Conservation (phyloP, 2,113 vertebrate genomes). For the Patagioenas fasciata region DNA sequence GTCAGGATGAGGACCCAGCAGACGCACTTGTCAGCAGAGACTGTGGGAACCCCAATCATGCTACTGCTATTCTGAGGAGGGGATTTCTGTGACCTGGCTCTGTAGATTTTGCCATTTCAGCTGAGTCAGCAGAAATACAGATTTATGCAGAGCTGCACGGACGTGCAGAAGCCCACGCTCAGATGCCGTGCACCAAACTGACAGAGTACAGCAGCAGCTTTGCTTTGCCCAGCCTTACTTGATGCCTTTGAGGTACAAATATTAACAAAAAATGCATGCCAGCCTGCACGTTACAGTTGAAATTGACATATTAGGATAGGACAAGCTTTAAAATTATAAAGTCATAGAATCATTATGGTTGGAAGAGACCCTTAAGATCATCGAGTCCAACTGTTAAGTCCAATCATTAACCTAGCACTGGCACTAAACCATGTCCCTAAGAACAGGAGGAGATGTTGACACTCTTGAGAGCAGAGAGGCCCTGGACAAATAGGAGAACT, state of each 20-base stretch:
- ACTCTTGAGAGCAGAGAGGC: too few species aligned
- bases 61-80: neutral
- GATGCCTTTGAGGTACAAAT: neutral
- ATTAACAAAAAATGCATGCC: neutral
- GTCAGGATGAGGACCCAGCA: neutral
- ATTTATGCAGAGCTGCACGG: neutral
- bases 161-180: neutral
- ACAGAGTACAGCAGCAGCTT: neutral
- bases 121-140: neutral
- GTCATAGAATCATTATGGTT: too few species aligned
- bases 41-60: neutral
- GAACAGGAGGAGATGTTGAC: too few species aligned
- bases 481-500: too few species aligned
- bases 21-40: neutral
- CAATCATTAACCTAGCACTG: too few species aligned
- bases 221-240: neutral
- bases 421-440: too few species aligned
- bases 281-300: neutral
- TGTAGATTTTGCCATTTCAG: neutral
- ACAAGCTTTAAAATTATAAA: too few species aligned
- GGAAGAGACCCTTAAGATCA: too few species aligned
- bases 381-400: too few species aligned
- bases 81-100: neutral
- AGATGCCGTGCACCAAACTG: accelerated
- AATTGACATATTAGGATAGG: neutral